phyloP scores from a whole-genome alignment of 2,797 vertebrate species.

The Enteromius treurensis region DNA sequence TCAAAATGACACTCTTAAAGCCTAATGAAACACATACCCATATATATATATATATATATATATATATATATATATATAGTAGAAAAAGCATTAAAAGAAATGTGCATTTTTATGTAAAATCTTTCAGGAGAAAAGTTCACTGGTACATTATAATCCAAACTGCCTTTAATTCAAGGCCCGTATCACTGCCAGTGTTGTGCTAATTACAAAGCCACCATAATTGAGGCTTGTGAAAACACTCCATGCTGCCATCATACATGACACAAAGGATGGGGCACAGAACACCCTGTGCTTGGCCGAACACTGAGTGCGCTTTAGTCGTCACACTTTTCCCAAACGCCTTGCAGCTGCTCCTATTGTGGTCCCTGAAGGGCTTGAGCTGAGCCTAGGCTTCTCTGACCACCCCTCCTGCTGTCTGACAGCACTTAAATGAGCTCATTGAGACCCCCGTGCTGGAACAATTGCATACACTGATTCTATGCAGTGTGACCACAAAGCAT shows the following conservation, averaged over 20 bases:
- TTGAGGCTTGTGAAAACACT: conserved; percentile 65
- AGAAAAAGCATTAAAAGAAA: no score
- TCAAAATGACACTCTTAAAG: no score
- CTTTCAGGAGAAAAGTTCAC: not conserved
- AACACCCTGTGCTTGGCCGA: conserved; percentile 67
- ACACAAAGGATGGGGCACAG: conserved; percentile 59
- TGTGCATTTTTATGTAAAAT: no score
- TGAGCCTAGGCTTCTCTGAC: conserved; percentile 63
- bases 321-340: conserved; percentile 85
- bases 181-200: conserved; percentile 70
- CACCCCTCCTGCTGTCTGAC: conserved; percentile 74
- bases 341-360: conserved; percentile 86
- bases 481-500: conserved; percentile 54
- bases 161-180: conserved; percentile 64
- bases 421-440: conserved; percentile 64
- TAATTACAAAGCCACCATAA: conserved; percentile 79
- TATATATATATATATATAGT: no score
- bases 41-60: no score
- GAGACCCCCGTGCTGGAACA: conserved; percentile 67
- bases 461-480: conserved; percentile 65
- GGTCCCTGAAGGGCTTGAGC: conserved; percentile 64
- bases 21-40: no score
- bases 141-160: conserved; percentile 38
- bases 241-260: conserved; percentile 61
- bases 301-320: conserved; percentile 74